Percentiles rank a stretch among this genome's conserved stretches.
phyloP scores from a whole-genome alignment of 2,797 vertebrate genomes.

The Hafferia zeledoni region DNA sequence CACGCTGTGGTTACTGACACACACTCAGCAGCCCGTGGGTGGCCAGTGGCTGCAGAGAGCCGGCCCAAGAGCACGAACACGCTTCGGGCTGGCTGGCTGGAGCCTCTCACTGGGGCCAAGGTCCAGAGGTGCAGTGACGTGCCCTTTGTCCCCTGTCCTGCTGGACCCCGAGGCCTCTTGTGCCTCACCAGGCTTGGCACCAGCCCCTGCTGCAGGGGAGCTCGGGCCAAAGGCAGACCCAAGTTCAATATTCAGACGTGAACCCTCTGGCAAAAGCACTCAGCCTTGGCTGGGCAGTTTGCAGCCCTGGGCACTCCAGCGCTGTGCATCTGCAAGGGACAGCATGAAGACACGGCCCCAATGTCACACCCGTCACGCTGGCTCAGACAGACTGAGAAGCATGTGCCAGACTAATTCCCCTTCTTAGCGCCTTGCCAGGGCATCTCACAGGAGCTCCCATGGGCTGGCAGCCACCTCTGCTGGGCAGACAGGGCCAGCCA shows the following conservation, averaged over 20 bases:
- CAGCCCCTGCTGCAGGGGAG: not conserved
- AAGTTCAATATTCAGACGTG: accelerated
- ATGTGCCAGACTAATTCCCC: constrained; percentile 17
- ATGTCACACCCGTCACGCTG: not conserved
- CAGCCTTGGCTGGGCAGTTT: not conserved
- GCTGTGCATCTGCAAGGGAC: not conserved
- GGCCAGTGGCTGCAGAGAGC: not conserved
- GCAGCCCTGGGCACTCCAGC: accelerated
- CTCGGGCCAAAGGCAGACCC: not conserved
- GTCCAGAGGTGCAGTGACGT: not conserved
- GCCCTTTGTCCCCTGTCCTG: not conserved
- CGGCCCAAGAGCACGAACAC: not conserved
- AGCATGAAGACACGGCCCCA: not conserved
- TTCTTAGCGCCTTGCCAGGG: not conserved
- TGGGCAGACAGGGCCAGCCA: not conserved
- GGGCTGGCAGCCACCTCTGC: not conserved
- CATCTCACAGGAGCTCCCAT: not conserved
- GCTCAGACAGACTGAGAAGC: not conserved
- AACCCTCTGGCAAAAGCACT: not conserved
- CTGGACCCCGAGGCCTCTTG: not conserved
- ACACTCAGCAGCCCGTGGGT: not conserved
- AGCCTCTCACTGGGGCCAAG: not conserved
- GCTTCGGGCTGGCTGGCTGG: not conserved
- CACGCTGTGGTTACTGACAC: not conserved
- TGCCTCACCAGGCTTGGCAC: not conserved